These are phyloP conservation scores for Mus spicilegus DNA, from an alignment of 2,113 vertebrate genomes.

Conservation along the genomic window DNA sequence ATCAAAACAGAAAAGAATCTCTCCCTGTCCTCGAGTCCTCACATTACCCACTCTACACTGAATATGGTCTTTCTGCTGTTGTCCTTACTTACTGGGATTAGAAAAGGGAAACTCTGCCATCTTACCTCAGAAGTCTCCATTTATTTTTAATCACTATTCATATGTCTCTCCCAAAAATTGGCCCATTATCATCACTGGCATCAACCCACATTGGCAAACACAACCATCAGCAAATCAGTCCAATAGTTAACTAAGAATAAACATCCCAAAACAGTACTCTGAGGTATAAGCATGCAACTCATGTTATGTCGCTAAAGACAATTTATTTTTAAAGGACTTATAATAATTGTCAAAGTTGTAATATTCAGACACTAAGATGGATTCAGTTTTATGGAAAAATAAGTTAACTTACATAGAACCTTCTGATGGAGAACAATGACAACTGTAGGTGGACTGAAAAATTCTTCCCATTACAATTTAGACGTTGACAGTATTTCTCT, in stretches of 20 bases:
- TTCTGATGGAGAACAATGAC: conserved; percentile 48
- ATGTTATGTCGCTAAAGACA: conserved; percentile 14
- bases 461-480: conserved; percentile 4
- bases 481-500: not conserved
- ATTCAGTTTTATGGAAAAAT: conserved; percentile 43
- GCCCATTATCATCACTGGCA: not conserved
- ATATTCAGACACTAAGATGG: conserved; percentile 43
- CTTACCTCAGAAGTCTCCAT: not conserved
- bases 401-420: conserved; percentile 50
- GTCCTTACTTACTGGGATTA: not conserved
- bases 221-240: not conserved
- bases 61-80: not conserved
- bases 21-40: not conserved
- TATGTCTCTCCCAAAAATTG: not conserved
- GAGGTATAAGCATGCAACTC: conserved; percentile 25
- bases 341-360: conserved; percentile 31
- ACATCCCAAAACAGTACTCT: not conserved
- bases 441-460: not conserved
- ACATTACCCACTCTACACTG: not conserved
- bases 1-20: not conserved
- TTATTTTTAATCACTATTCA: not conserved
- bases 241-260: not conserved
- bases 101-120: not conserved
- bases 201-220: not conserved
- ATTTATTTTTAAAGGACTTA: conserved; percentile 58